These are phyloP conservation scores for Orchesella flavescens DNA, from an alignment of 2,888 invertebrate genomes.

Conservation along the genomic window DNA sequence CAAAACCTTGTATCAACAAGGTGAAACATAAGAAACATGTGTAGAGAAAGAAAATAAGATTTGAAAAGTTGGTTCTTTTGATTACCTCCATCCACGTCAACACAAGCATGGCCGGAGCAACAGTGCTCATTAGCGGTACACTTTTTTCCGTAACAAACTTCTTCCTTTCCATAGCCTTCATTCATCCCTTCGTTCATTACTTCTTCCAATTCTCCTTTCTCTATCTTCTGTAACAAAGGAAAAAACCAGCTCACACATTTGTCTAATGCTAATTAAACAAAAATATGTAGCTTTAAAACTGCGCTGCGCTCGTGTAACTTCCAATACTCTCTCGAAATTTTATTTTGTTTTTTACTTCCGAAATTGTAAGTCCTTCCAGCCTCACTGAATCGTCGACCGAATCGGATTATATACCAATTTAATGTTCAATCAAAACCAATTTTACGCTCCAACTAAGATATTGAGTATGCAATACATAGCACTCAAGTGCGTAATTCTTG, in stretches of 20 bases:
- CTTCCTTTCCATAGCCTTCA: slow-evolving; percentile 73
- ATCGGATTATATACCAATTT: too few species aligned
- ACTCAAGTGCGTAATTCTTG: too few species aligned
- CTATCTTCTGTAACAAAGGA: slow-evolving; percentile 69
- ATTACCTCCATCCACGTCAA: slow-evolving; percentile 80
- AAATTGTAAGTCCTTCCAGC: too few species aligned
- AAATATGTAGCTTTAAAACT: neutral
- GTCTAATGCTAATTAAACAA: neutral
- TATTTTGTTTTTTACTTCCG: too few species aligned
- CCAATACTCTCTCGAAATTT: neutral
- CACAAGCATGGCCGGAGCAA: slow-evolving; percentile 87
- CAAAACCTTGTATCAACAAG: too few species aligned
- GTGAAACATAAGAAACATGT: too few species aligned
- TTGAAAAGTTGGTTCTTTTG: neutral
- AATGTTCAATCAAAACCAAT: too few species aligned
- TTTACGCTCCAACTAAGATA: neutral
- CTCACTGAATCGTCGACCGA: too few species aligned
- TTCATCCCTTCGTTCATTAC: slow-evolving; percentile 74
- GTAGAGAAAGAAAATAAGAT: too few species aligned
- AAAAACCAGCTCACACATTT: slow-evolving; percentile 34
- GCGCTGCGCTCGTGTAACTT: neutral
- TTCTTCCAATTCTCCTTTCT: slow-evolving; percentile 73
- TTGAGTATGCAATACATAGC: too few species aligned
- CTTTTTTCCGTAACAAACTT: slow-evolving; percentile 83
- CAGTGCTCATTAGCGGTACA: slow-evolving; percentile 88